Evolutionary conservation across 2,797 vertebrate species (phyloP), one percentile per base, ranked within the genome.

Genomic region (Tiaroga cobitis): DNA sequence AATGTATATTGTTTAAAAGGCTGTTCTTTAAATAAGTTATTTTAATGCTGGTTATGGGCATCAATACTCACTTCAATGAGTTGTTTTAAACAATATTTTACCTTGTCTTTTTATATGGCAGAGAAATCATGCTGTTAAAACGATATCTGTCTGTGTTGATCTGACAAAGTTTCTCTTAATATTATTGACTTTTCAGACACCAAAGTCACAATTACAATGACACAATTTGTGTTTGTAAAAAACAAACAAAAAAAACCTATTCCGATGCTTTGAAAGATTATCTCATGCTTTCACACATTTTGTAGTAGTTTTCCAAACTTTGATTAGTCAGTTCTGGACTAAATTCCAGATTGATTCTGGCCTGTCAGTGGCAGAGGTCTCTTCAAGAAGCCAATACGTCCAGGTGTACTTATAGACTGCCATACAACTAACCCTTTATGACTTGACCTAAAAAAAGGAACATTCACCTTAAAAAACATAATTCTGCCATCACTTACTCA

Each of bases 121-220:
- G 11, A 56, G 24, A 61, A 78, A 61, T 78, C 34, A 78, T 41
- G 75, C 56, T 29, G 54, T 78, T 78, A 54, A 76, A 76, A 74
- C 24, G n/a, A n/a, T n/a, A n/a, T n/a, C n/a, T n/a, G n/a, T n/a
- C n/a, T n/a, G n/a, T n/a, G n/a, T n/a, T n/a, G n/a, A n/a, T n/a
- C n/a, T n/a, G n/a, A n/a, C n/a, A n/a, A n/a, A n/a, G n/a, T n/a
- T n/a, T n/a, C 32, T 65, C n/a, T 67, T 5, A 34, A 80, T 70
- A 39, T 34, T 72, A 46, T 43, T 56, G 24, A 13, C 32, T 56
- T 29, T 32, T n/a, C n/a, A 75, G 73, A n/a, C 37, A 84, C 32
- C 26, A 13, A 41, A 51, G 34, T 70, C 37, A 79, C 39, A 18
- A 46, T 72, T 46, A 85, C 49, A 80, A 79, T 32, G n/a, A 49